Evolutionary conservation across 1,140 invertebrate genomes (phyloP), one percentile per base, ranked within the genome.

Genomic region (Drosophila ficusphila): DNA sequence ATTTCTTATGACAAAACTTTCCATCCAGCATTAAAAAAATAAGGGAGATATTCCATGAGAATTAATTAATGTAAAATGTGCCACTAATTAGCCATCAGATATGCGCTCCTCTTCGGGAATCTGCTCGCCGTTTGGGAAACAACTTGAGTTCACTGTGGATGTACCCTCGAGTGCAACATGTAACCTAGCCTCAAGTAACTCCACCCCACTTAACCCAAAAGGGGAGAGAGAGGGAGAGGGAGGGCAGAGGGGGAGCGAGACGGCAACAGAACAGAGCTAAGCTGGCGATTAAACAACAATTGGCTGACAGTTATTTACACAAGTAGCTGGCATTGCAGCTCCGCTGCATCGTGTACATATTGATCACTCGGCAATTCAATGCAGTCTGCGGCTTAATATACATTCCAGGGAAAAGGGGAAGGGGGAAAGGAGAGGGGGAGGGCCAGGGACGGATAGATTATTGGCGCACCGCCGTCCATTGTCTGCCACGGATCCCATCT

Each of bases 1-100:
- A 67, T 74, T 64, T 29, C 72, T 75, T 75, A 75, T 75, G 71
- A 75, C 61, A 67, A 75, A 76, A 76, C 44, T 75, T 76, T 76
- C 14, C 27, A 29, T 23, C 9, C 25, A 38, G 21, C 38, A 52
- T 11, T 27, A 36, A 12, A 39, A 14, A 39, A 27, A 36, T 18
- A 60, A 48, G 33, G 53, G 49, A 76, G 70, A 62, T 73, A 61
- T 62, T 61, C 73, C 75, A 78, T 78, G 72, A 78, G 88, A 88
- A 88, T 88, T 81, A 88, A 86, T 86, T 77, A 82, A 82, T 88
- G 82, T 88, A 88, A 88, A 88, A 88, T 88, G 77, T 86, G 77
- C 77, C 81, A 86, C 82, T 86, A 86, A 86, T 86, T 86, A 86
- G 81, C 19, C 60, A 65, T 51, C 36, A 31, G 19, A 64, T 49